Percentiles rank a stretch among this genome's conserved stretches.
These are phyloP conservation scores for Leptodactylus fallax DNA, from an alignment of 2,797 vertebrate species.

Conservation along the genomic window DNA sequence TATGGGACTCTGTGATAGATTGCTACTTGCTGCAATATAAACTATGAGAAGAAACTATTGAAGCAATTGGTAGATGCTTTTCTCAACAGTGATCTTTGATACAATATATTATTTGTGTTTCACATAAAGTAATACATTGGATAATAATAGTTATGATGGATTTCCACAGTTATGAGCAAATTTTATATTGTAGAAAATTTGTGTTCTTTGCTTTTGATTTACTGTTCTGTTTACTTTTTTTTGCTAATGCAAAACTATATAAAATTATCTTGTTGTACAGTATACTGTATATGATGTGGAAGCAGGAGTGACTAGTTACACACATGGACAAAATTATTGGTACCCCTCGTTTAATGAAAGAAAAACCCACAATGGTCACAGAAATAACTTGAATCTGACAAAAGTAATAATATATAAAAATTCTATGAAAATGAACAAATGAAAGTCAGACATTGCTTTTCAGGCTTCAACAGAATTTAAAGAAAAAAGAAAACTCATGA, in stretches of 20 bases:
- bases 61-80: slow-evolving; percentile 12
- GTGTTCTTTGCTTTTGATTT: neutral
- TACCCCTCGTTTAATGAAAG: too few species aligned
- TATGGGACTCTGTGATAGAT: slow-evolving; percentile 53
- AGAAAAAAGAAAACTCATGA: too few species aligned
- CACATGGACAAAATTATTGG: too few species aligned
- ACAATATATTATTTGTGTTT: slow-evolving; percentile 38
- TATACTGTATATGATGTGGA: too few species aligned
- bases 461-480: too few species aligned
- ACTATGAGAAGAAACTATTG: slow-evolving; percentile 40
- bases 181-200: neutral
- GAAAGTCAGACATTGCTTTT: too few species aligned
- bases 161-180: neutral
- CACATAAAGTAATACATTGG: neutral
- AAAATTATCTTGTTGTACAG: neutral
- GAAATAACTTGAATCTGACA: too few species aligned
- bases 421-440: too few species aligned
- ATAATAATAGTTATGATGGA: slow-evolving; percentile 12
- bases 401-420: too few species aligned
- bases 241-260: neutral
- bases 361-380: too few species aligned
- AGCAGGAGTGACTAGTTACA: too few species aligned
- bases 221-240: neutral
- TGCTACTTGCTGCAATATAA: slow-evolving; percentile 44
- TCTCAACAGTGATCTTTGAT: slow-evolving; percentile 35